These are phyloP conservation scores for Rhegmatorhina hoffmannsi DNA, from an alignment of 2,113 vertebrate species.

Conservation along the genomic window DNA sequence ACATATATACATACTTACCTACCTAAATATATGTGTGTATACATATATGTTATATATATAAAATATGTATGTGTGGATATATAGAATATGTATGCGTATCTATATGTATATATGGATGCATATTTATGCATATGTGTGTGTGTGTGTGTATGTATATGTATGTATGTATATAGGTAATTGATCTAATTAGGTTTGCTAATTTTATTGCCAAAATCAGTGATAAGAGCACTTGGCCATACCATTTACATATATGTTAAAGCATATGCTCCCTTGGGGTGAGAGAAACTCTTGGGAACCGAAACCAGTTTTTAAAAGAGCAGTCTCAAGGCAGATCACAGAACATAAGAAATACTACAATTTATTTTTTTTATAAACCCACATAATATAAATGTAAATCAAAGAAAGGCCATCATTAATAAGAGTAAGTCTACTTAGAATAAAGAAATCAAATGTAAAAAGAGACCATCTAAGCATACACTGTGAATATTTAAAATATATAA, in stretches of 20 bases:
- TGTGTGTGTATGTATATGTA: background rate
- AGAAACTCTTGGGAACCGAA: background rate
- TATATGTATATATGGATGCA: no score
- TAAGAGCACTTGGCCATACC: background rate
- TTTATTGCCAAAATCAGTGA: background rate
- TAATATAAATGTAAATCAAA: background rate
- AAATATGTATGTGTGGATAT: background rate
- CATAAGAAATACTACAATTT: background rate
- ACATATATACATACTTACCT: background rate
- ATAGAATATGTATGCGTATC: background rate
- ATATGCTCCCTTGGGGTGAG: background rate
- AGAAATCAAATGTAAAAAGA: background rate
- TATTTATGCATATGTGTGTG: background rate
- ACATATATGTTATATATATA: background rate
- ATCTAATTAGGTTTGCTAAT: background rate
- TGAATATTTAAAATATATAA: background rate
- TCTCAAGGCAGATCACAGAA: background rate
- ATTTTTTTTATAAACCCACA: background rate
- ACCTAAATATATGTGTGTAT: background rate
- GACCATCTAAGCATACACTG: accelerated
- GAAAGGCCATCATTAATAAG: background rate
- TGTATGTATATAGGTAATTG: background rate
- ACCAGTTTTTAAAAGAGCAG: background rate
- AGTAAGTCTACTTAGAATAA: background rate
- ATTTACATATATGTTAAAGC: background rate